Conservation (phyloP, 2,797 vertebrate genomes). For the Xerus rutilus region DNA sequence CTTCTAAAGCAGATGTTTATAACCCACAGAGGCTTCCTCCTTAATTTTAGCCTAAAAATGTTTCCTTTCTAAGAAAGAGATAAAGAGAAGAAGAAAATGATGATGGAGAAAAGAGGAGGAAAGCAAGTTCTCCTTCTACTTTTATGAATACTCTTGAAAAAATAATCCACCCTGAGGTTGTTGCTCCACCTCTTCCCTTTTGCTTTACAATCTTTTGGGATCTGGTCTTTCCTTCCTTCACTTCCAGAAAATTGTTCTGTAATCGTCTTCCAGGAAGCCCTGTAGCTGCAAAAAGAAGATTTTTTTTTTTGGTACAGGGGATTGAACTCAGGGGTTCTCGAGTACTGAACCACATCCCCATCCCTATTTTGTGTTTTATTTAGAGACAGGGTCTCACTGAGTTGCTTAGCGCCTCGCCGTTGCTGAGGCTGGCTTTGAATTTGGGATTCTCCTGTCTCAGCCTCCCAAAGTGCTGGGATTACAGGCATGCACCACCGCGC, state of each 20-base stretch:
- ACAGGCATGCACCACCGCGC: no score
- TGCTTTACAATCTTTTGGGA: not conserved
- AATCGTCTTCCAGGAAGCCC: not conserved
- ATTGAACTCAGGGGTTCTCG: no score
- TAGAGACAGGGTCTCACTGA: no score
- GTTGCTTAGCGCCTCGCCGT: no score
- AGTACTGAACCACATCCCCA: no score
- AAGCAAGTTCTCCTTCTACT: not conserved
- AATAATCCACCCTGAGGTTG: not conserved
- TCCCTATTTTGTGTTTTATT: no score
- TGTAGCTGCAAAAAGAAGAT: not conserved
- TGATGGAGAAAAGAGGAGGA: not conserved
- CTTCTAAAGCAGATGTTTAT: not conserved
- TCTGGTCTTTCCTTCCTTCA: not conserved
- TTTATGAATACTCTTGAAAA: not conserved
- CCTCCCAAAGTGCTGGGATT: no score
- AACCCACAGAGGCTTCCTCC: not conserved
- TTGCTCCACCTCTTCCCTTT: not conserved
- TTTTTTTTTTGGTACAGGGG: no score
- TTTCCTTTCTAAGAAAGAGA: not conserved
- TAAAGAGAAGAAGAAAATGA: no score
- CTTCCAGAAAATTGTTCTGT: not conserved
- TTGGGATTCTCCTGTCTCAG: no score
- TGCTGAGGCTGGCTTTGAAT: no score
- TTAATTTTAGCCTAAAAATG: not conserved